Base-by-base conservation (phyloP, 2,797 vertebrate species). In the Parambassis ranga region DNA sequence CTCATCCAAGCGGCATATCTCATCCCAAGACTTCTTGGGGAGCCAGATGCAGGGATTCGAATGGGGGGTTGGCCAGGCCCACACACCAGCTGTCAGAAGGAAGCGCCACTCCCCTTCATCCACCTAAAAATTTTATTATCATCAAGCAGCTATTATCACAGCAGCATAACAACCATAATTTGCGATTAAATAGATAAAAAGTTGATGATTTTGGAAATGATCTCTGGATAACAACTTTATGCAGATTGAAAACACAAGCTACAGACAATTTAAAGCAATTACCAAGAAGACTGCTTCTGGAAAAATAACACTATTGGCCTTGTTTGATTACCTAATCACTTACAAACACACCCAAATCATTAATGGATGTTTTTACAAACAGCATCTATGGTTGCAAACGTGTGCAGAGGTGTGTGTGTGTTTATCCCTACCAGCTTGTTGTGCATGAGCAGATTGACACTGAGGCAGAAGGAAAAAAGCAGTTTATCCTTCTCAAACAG, bases 401-500 rank as follows among this genome's bases (percentile, higher is more conserved):
- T 63, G 19, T 32, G 30, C 7, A 7, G 13, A 22, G 28, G 41
- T 52, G 59, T 38, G 15, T 28, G 41, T 52, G 59, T 38, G 15
- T 48, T 6, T 28, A 11, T 47, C 55, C 92, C 85, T 60, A 96
- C 95, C 86, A 80, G 46, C n/a, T 69, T 87, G 5, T 92, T 82
- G 27, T 95, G 90, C 68, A 92, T 92, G 52, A 95, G 89, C 47
- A 96, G 92, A 77, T 93, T 96, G 76, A 95, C 80, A 16, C 81
- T 94, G 65, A 96, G 92, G 83, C 93, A 92, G 77, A 96, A 95
- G 68, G 95, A 96, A 75, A 97, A 97, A 18, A 97, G 94, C 39
- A 96, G 88, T 71, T 96, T 97, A 76, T 97, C 94, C 86, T 96
- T 97, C 85, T 96, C 95, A 82, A 97, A 96, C 28, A 96, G 91